Evolutionary conservation across 2,888 invertebrate genomes (phyloP), one percentile per base, ranked within the genome.

Genomic region (Coecobrya sp.): DNA sequence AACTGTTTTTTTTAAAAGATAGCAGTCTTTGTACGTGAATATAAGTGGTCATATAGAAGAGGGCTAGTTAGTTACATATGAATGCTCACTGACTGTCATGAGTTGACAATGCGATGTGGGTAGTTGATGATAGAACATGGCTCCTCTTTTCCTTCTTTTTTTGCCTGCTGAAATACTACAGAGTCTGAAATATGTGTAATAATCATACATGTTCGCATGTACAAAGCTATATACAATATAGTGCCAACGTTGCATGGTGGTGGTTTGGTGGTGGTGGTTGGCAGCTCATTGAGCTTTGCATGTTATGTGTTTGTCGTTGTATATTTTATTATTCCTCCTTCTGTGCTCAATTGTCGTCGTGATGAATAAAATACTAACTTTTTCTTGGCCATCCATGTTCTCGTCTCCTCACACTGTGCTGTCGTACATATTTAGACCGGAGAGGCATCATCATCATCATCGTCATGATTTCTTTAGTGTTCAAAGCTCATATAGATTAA

Each of bases 61-160:
- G 16, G 36, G 55, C 82, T 82, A 59, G 86, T 88, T 88, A 82
- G 59, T 81, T 73, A 73, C 84, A 89, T 82, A 82, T 82, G 84
- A 89, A 84, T 89, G 89, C 89, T 84, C 84, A 89, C 59, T 59
- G 59, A 59, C 59, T 89, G 89, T 73, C 84, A 89, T 36, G 84
- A 89, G 89, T 89, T 84, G 84, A 89, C 89, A 89, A 89, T 84
- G 73, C 68, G 30, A 89, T 89, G 89, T 89, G 84, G 89, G 89
- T 59, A 84, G 89, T 68, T 89, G 70, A 84, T 84, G 73, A 84
- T 84, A 84, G 73, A 49, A 89, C 81, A 65, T 88, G 55, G 62
- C 79, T 79, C 88, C 87, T 45, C 79, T 62, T 65, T 45, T 79
- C n/a, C 73, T 59, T 82, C 55, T 82, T 55, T 7, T 11, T 16